phyloP scores from a whole-genome alignment of 2,113 vertebrate genomes.

The Caracal caracal region DNA sequence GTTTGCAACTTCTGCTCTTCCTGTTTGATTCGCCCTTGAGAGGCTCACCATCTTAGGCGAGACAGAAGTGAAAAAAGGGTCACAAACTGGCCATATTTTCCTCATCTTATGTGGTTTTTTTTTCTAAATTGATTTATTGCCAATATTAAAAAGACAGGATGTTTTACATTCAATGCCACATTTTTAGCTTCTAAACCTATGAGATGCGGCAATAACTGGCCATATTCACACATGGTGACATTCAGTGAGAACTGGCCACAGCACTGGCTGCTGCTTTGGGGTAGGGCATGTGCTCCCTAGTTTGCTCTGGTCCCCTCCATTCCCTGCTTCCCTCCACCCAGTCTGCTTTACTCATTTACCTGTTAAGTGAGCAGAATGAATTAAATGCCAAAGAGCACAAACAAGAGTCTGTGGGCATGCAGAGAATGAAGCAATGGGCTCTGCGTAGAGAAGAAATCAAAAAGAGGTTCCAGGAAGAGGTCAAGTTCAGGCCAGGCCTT shows the following conservation, averaged over 20 bases:
- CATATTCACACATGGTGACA: not conserved
- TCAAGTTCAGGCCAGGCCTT: not conserved
- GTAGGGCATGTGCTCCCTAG: not conserved
- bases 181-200: not conserved
- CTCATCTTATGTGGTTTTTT: not conserved
- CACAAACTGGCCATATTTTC: not conserved
- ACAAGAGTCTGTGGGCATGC: not conserved
- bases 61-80: not conserved
- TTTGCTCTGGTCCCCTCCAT: not conserved
- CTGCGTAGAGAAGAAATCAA: not conserved
- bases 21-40: not conserved
- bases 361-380: not conserved
- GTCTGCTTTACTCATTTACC: not conserved
- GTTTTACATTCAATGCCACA: not conserved
- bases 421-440: not conserved
- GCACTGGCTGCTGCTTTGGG: not conserved
- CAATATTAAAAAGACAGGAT: not conserved
- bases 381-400: not conserved
- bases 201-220: not conserved
- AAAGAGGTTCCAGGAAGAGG: not conserved
- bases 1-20: not conserved
- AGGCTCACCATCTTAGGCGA: not conserved
- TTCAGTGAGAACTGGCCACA: not conserved
- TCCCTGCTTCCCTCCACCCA: not conserved
- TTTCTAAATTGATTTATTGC: not conserved